A percentile compares a stretch with the other conserved stretches of the same genome.
These are phyloP conservation scores for Berghia stephanieae DNA, from an alignment of 1,140 invertebrate genomes.

Conservation along the genomic window DNA sequence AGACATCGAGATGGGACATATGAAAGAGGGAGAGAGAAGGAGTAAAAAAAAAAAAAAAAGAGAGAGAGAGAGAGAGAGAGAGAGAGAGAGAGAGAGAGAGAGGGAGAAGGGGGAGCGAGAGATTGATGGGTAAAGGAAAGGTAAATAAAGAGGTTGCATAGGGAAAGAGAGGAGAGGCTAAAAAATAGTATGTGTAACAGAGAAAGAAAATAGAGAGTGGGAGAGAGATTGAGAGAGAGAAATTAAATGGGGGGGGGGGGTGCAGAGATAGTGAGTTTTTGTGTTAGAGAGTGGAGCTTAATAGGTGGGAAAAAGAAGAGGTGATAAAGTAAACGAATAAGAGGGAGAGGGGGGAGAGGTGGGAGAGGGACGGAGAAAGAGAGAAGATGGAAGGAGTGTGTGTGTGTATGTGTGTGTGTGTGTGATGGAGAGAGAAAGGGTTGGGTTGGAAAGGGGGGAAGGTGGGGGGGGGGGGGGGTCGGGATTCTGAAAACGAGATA, in stretches of 20 bases:
- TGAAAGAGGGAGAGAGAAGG: neutral
- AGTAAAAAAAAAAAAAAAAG: neutral
- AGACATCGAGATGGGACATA: neutral
- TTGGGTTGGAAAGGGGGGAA: too few species aligned
- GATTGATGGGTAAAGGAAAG: neutral
- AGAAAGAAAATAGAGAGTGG: too few species aligned
- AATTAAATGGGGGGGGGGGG: neutral
- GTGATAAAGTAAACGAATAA: too few species aligned
- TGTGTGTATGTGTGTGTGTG: too few species aligned
- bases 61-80: neutral
- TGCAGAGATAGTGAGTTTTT: too few species aligned
- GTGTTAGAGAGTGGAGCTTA: too few species aligned
- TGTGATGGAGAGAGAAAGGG: too few species aligned
- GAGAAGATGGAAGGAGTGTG: neutral
- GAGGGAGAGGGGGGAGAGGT: neutral
- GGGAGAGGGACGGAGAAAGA: neutral
- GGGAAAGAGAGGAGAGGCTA: neutral
- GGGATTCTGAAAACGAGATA: too few species aligned
- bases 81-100: constrained; percentile 18
- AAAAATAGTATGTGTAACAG: neutral
- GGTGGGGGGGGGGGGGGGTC: too few species aligned
- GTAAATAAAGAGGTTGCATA: neutral
- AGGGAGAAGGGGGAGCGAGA: neutral
- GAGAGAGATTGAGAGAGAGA: too few species aligned
- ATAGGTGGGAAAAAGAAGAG: too few species aligned